These are phyloP conservation scores for Leptosomus discolor DNA, from an alignment of 2,113 vertebrate species.

Conservation along the genomic window DNA sequence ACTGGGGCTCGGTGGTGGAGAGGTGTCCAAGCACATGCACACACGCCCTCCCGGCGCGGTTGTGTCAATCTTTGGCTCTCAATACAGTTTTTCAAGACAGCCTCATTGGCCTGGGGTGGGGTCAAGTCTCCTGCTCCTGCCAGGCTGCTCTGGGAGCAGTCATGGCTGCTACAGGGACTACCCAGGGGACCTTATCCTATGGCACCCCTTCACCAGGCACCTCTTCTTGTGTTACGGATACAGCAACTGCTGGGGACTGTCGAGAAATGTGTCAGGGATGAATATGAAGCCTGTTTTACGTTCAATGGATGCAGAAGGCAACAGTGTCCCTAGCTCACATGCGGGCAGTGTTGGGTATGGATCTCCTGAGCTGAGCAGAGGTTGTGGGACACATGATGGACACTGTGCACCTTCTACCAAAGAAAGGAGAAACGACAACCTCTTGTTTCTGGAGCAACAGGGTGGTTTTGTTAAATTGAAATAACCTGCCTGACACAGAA, in stretches of 20 bases:
- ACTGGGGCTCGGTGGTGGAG: neutral
- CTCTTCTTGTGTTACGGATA: neutral
- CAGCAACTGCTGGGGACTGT: neutral
- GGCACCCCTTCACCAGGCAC: neutral
- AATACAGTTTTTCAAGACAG: neutral
- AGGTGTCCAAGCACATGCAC: neutral
- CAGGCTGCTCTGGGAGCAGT: neutral
- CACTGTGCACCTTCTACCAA: neutral
- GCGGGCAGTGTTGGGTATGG: accelerated
- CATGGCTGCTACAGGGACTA: neutral
- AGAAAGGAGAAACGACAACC: neutral
- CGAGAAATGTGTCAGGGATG: neutral
- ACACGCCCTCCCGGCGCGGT: accelerated
- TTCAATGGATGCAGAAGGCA: neutral
- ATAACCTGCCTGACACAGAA: neutral
- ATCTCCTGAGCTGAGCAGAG: neutral
- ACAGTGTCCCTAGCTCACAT: neutral
- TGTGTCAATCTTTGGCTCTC: neutral
- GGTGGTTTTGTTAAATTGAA: neutral
- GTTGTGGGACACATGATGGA: no score
- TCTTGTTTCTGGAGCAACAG: neutral
- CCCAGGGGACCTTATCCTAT: neutral
- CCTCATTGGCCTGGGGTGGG: neutral
- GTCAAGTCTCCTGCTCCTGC: neutral
- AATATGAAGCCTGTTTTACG: neutral